Conservation (phyloP, 2,113 vertebrate species). For the Rhinolophus sinicus region DNA sequence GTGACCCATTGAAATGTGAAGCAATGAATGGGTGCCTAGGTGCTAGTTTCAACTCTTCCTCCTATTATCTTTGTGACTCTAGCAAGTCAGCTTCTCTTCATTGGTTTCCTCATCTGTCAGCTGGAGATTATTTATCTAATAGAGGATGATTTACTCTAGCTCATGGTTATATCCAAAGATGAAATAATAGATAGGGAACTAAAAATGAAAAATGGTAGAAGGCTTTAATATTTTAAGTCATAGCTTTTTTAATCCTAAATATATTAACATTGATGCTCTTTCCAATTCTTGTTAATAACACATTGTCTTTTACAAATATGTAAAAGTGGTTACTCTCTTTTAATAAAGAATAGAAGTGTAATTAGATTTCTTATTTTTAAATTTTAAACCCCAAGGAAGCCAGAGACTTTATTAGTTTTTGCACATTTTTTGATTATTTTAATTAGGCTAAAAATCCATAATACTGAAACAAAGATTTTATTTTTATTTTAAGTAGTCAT, state of each 20-base stretch:
- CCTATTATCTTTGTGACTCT: neutral
- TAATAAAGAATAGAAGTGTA: neutral
- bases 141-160: neutral
- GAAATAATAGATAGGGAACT: neutral
- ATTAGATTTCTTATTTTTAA: neutral
- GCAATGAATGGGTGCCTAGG: neutral
- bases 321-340: neutral
- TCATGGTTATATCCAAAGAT: neutral
- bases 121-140: neutral
- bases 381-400: neutral
- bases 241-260: conserved; percentile 26
- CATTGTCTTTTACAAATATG: neutral
- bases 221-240: neutral
- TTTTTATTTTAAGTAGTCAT: conserved; percentile 42
- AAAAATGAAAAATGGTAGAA: conserved; percentile 2
- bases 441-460: neutral
- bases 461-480: conserved; percentile 10
- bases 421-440: conserved; percentile 6
- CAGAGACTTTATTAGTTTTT: neutral
- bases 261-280: neutral
- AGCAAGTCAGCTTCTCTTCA: neutral
- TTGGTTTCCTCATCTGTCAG: neutral
- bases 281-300: conserved; percentile 8
- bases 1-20: neutral
- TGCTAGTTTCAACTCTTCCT: neutral